Conservation (phyloP, 1,140 invertebrate species). For the Drosophila carrolli region DNA sequence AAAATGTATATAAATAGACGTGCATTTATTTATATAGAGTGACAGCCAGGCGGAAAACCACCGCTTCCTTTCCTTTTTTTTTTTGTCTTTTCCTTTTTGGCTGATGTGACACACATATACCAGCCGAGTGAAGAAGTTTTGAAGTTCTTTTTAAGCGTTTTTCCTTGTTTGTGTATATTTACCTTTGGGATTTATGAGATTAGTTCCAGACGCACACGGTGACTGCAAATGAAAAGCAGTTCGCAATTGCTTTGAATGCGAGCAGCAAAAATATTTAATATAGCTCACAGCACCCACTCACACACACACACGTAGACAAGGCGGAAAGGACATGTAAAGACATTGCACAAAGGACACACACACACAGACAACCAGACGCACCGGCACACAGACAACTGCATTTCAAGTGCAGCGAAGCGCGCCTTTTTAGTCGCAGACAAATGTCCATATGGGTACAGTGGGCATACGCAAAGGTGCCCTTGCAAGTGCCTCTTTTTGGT, state of each 20-base stretch:
- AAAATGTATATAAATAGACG: conserved; percentile 25
- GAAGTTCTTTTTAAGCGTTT: conserved; percentile 81
- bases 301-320: conserved; percentile 1
- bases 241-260: conserved; percentile 69
- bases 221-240: conserved; percentile 74
- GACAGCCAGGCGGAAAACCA: conserved; percentile 28
- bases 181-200: conserved; percentile 82
- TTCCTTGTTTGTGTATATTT: conserved; percentile 76
- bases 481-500: no score
- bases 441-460: conserved; percentile 46
- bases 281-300: conserved; percentile 62
- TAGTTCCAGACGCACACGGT: conserved; percentile 65
- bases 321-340: conserved; percentile 36
- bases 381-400: conserved; percentile 45
- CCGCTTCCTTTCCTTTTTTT: not conserved
- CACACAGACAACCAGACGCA: conserved; percentile 12
- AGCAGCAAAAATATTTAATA: conserved; percentile 73
- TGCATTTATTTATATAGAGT: conserved; percentile 28
- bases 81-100: not conserved
- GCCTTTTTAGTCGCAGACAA: conserved; percentile 55
- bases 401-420: conserved; percentile 68
- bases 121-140: conserved; percentile 48
- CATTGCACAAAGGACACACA: conserved; percentile 53
- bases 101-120: conserved; percentile 43
- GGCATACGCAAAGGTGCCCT: not conserved